Percentiles rank a stretch among this genome's conserved stretches.
Evolutionary conservation across 2,888 invertebrate genomes (phyloP).

Genomic region (Trachelus troglodyta): DNA sequence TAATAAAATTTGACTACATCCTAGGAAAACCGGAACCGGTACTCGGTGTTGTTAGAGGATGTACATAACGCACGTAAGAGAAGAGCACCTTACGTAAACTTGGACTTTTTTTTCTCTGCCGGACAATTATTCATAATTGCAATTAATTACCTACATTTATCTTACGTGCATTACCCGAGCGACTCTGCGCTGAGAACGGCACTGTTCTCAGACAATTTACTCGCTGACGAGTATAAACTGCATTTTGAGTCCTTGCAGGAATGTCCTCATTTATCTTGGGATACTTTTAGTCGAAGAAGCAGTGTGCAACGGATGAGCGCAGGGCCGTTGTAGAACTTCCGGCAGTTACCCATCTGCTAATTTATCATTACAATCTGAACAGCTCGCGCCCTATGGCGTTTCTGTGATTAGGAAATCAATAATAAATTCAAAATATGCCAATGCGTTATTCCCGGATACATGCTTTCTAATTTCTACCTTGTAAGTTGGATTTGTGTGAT

Average conservation of each 20-base stretch:
- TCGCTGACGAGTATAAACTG: conserved; percentile 8
- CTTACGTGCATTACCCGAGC: background rate
- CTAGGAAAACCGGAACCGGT: background rate
- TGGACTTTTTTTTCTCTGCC: conserved; percentile 9
- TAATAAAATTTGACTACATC: background rate
- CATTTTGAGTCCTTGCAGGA: conserved; percentile 30
- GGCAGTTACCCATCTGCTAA: background rate
- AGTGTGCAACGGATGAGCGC: background rate
- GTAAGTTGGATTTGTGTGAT: conserved; percentile 19
- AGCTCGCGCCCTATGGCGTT: background rate
- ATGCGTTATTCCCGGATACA: conserved; percentile 25
- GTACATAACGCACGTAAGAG: conserved; percentile 1
- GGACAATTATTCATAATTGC: conserved; percentile 42
- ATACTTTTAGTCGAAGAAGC: background rate
- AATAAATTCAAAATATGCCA: conserved; percentile 1
- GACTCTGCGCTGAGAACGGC: conserved; percentile 23
- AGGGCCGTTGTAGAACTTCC: background rate
- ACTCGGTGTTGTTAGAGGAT: background rate
- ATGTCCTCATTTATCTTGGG: conserved; percentile 30
- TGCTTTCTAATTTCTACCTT: conserved; percentile 43
- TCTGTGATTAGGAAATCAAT: background rate
- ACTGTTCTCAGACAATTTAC: conserved; percentile 51
- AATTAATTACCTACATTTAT: conserved; percentile 34
- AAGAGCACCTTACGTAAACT: conserved; percentile 5
- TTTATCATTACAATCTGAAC: background rate